These are phyloP conservation scores for Thera obeliscata DNA, from an alignment of 2,888 invertebrate genomes.

Conservation along the genomic window DNA sequence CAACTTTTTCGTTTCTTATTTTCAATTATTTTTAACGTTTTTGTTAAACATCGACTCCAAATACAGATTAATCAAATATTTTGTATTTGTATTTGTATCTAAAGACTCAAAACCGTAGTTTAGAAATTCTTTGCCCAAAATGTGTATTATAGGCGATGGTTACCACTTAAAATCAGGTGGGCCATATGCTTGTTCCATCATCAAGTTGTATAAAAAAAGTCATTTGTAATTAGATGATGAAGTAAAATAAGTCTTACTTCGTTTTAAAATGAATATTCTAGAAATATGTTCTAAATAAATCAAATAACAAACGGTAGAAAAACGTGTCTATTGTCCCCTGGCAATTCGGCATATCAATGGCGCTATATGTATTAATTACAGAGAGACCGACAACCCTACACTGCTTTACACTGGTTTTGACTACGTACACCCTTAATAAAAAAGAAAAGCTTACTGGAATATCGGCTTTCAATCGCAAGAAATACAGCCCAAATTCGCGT, in stretches of 20 bases:
- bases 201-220: too few relatives aligned
- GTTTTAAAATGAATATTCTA: background rate
- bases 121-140: too few relatives aligned
- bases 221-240: too few relatives aligned
- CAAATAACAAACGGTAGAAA: slow-evolving; percentile 20
- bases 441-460: slow-evolving; percentile 37
- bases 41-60: background rate
- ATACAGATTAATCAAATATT: background rate
- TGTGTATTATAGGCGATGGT: too few relatives aligned
- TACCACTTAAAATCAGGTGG: too few relatives aligned
- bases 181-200: too few relatives aligned
- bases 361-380: slow-evolving; percentile 80
- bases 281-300: slow-evolving; percentile 16
- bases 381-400: slow-evolving; percentile 68
- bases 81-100: too few relatives aligned
- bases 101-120: too few relatives aligned
- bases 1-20: background rate
- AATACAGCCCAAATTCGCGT: slow-evolving; percentile 49
- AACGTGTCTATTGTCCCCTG: slow-evolving; percentile 41
- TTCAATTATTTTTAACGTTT: background rate
- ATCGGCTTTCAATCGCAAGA: slow-evolving; percentile 36
- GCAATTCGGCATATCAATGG: slow-evolving; percentile 78
- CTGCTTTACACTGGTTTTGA: slow-evolving; percentile 67
- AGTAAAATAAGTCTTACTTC: background rate
- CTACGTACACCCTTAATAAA: slow-evolving; percentile 69